Evolutionary conservation across 2,888 invertebrate genomes (phyloP).

Genomic region (Cephus nigrinus): DNA sequence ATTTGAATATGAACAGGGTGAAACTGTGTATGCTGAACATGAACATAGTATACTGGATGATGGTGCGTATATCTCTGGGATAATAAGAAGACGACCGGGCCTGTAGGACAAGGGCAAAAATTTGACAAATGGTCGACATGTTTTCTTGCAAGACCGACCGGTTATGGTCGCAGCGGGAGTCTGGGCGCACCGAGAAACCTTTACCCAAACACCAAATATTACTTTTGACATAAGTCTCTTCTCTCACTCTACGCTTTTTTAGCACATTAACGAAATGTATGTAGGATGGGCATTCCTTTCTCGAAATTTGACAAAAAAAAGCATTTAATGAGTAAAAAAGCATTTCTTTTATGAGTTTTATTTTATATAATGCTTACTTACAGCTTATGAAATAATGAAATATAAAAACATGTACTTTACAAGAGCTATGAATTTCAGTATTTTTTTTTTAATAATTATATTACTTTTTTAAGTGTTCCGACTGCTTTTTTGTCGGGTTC

Average conservation of each 20-base stretch:
- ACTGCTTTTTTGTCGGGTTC: background rate
- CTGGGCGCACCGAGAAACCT: background rate
- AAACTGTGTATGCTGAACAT: background rate
- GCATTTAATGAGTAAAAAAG: background rate
- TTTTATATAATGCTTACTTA: background rate
- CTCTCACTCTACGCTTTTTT: background rate
- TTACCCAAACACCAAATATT: conserved; percentile 5
- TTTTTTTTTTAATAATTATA: background rate
- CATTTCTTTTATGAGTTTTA: background rate
- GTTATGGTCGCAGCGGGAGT: conserved; percentile 17
- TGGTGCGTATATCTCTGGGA: background rate
- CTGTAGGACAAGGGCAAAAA: conserved; percentile 1
- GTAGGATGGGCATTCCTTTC: background rate
- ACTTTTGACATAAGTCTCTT: conserved; percentile 10
- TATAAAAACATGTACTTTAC: background rate
- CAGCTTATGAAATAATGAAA: background rate
- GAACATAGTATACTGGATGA: background rate
- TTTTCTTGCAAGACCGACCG: conserved; percentile 14
- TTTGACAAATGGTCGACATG: conserved; percentile 6
- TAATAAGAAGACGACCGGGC: background rate
- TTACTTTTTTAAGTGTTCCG: background rate
- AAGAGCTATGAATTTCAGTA: background rate
- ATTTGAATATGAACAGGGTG: background rate
- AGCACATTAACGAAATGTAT: background rate
- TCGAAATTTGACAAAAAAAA: background rate